Base-by-base conservation (phyloP, 2,797 vertebrate genomes). In the Neosalanx taihuensis region DNA sequence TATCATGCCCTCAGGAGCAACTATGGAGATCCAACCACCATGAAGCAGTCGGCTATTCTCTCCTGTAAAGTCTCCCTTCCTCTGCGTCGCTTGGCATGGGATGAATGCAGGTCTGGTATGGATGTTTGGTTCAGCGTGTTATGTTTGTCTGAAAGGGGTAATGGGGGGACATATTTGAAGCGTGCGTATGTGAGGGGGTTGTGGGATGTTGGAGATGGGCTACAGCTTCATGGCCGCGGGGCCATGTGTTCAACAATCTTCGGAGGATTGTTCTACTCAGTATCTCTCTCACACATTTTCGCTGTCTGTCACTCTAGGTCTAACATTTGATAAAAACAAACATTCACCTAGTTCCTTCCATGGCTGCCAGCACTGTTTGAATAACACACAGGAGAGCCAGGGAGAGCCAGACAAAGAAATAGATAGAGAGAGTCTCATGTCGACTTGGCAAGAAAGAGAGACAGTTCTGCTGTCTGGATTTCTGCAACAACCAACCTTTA, bases 331-430 rank as follows among this genome's bases (percentile, higher is more conserved):
- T 70, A 57, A 73, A n/a, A n/a, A n/a, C n/a, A n/a, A n/a, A n/a
- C 26, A 35, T 33, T 20, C 53, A 9, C n/a, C 76, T 30, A 26
- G 35, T 10, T 46, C 69, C 49, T 65, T 72, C 70, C 23, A 30
- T 4, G 41, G 78, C 86, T 81, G 81, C 85, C 82, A 84, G 46
- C 82, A 76, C 61, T 63, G 65, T 58, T 60, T 74, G 81, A 85
- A 26, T 80, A 79, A 76, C 59, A 30, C 3, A 37, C 41, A 3
- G 49, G 46, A 51, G 10, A 51, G 46, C 12, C 3, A 51, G 49
- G 13, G 49, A 5, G 2, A 51, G 49, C 4, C 33, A 35, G 33
- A 35, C 6, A 35, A 7, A 35, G 33, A 35, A 7, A 6, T 5
- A 35, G 33, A 35, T 5, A 35, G 33, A 35, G 5, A 35, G 33